Base-by-base conservation (phyloP, 2,888 invertebrate species). In the Noctua janthina region DNA sequence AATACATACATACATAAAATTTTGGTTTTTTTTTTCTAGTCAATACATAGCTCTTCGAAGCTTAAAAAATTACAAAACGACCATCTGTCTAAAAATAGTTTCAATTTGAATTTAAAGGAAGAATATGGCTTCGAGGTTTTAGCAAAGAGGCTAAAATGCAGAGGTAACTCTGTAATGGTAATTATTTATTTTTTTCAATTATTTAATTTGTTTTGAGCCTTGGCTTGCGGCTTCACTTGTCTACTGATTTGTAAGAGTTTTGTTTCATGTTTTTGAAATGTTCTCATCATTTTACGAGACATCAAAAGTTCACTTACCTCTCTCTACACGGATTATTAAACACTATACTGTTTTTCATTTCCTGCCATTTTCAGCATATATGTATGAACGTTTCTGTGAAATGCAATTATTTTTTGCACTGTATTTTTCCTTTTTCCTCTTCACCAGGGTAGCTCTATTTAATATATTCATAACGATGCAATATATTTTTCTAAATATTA, bases 301-400 rank as follows among this genome's bases (percentile, higher is more conserved):
- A 39, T 20, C 10, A 76, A 39, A 46, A 59, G 35, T 59, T 76
- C n/a, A n/a, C 17, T 46, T 20, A 76, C 76, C 49, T 49, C 35
- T 74, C 23, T 69, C 35, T 69, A 17, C 23, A 69, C 11, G 49
- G 49, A 74, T 71, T 74, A n/a, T 51, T 72, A 49, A 72, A 51
- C 39, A 51, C 49, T 13, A 11, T 39, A 46, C 77, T 77, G 46
- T 59, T 46, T 77, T 35, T 59, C 35, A 76, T 59, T 59, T 77
- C 39, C 20, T 64, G 10, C 7, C 17, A 29, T 23, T 79, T 64
- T 17, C 15, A 51, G 15, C 29, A 78, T 10, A 39, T 39, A 39
- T 43, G 43, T 11, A 8, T 64, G 29, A 62, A 29, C 20, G 15
- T 78, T 76, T 46, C 29, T 43, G 35, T 46, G 43, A 29, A 46